A percentile compares a stretch with the other conserved stretches of the same genome.
phyloP scores from a whole-genome alignment of 2,113 vertebrate genomes.

The Anhinga anhinga region DNA sequence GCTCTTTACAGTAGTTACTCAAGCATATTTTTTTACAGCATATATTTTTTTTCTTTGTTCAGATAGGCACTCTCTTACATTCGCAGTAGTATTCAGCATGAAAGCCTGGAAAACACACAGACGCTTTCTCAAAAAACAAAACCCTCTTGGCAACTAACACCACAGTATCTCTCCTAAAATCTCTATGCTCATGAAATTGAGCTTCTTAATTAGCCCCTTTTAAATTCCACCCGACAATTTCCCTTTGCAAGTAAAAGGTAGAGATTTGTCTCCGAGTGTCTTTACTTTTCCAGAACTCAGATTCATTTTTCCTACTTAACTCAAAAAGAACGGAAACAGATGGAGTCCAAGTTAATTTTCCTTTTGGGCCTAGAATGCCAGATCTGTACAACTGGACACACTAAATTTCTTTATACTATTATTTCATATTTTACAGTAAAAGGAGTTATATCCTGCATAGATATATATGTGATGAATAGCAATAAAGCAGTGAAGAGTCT shows the following conservation, averaged over 20 bases:
- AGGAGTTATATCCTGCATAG: not conserved
- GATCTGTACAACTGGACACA: not conserved
- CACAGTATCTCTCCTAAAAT: not conserved
- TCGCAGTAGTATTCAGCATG: not conserved
- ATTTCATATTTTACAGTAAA: not conserved
- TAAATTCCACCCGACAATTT: not conserved
- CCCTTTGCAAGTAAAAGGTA: not conserved
- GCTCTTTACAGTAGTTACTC: not conserved
- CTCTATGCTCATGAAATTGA: not conserved
- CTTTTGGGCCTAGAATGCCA: not conserved
- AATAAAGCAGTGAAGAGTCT: not conserved
- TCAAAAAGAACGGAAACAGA: not conserved
- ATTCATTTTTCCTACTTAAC: not conserved
- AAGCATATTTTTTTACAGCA: not conserved
- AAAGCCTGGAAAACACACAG: not conserved
- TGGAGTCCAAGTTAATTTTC: not conserved
- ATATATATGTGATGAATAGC: not conserved
- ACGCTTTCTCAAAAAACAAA: not conserved
- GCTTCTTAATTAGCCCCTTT: not conserved
- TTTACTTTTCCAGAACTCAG: not conserved
- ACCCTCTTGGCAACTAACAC: not conserved
- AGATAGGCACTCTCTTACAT: not conserved
- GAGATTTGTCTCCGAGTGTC: not conserved
- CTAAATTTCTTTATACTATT: not conserved
- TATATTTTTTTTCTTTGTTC: not conserved